Conservation (phyloP, 2,797 vertebrate species). For the Sebastes itinus region DNA sequence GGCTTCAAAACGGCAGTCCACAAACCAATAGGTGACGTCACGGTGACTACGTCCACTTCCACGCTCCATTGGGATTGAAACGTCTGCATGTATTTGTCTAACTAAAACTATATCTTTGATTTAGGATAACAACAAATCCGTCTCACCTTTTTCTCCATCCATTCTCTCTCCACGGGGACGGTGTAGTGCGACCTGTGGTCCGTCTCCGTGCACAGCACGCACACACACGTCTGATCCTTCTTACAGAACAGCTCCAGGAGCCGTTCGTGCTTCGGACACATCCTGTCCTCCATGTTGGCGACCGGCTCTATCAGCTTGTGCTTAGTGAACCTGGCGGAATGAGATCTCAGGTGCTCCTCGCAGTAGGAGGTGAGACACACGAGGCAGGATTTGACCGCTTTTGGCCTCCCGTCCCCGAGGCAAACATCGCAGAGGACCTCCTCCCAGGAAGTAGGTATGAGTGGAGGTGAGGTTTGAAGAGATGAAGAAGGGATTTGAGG, state of each 20-base stretch:
- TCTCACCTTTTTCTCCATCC: constrained; percentile 82
- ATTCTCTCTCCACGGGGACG: constrained; percentile 83
- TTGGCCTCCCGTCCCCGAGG: constrained; percentile 66
- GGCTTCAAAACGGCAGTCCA: too few species aligned
- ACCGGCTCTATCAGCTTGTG: constrained; percentile 85
- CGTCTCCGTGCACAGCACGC: constrained; percentile 85
- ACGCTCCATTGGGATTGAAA: too few species aligned
- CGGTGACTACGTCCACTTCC: too few species aligned
- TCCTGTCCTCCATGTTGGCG: constrained; percentile 83
- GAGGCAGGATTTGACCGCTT: constrained; percentile 81
- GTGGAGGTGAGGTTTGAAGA: constrained; percentile 24
- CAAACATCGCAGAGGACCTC: constrained; percentile 83
- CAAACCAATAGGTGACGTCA: too few species aligned
- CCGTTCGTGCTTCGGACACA: constrained; percentile 84
- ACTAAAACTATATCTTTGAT: neutral
- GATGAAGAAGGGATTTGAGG: constrained; percentile 34
- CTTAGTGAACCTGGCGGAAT: constrained; percentile 80
- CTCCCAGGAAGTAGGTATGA: constrained; percentile 56
- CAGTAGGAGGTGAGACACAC: constrained; percentile 86
- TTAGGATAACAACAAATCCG: neutral
- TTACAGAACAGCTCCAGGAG: constrained; percentile 86
- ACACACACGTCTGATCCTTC: constrained; percentile 84
- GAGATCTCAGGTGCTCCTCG: constrained; percentile 81
- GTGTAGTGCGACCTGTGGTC: constrained; percentile 86
- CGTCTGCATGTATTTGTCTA: rapidly evolving